Percentiles rank a stretch among this genome's conserved stretches.
These are phyloP conservation scores for Drosophila ochracea DNA, from an alignment of 2,888 invertebrate genomes.

Conservation along the genomic window DNA sequence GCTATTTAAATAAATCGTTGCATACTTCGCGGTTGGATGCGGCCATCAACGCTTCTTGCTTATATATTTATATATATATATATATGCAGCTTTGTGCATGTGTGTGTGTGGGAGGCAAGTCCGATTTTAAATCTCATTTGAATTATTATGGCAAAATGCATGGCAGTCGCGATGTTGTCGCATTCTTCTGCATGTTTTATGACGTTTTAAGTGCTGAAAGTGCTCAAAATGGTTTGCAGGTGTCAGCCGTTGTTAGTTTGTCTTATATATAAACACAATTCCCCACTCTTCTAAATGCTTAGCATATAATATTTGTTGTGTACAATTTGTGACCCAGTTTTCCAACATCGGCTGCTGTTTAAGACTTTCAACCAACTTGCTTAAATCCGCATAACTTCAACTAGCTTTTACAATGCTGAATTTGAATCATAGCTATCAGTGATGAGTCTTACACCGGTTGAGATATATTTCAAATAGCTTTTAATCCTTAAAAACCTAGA, in stretches of 20 bases:
- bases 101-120: conserved; percentile 15
- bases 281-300: not conserved
- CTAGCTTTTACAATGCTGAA: not conserved
- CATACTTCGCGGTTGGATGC: conserved; percentile 81
- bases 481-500: not conserved
- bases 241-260: conserved; percentile 51
- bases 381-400: not conserved
- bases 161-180: conserved; percentile 67
- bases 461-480: not conserved
- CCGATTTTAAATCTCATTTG: conserved; percentile 83
- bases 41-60: conserved; percentile 54
- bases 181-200: conserved; percentile 70
- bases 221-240: conserved; percentile 58
- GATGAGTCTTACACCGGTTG: not conserved
- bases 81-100: not conserved
- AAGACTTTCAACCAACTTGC: conserved; percentile 21
- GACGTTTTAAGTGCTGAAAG: conserved; percentile 70
- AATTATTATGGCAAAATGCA: conserved; percentile 81
- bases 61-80: conserved; percentile 5
- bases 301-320: conserved; percentile 17
- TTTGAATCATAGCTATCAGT: not conserved
- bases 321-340: conserved; percentile 59
- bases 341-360: conserved; percentile 36
- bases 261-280: not conserved
- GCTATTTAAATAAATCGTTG: conserved; percentile 82